Conservation (phyloP, 2,888 invertebrate genomes). For the Drosophila maculinotata region DNA sequence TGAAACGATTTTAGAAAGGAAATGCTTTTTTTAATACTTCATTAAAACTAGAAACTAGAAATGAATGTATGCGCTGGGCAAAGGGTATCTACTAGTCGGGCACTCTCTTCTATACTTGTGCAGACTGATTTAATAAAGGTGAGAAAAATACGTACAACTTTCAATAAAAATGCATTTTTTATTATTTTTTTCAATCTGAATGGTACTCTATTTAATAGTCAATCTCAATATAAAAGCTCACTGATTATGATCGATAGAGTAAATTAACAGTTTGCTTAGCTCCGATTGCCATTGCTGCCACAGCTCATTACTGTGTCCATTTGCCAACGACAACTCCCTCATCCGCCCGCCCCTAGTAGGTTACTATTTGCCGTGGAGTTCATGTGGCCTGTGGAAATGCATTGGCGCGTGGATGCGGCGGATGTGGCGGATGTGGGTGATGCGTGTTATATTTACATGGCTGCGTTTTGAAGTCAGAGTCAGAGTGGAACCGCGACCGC, state of each 20-base stretch:
- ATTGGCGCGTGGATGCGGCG: slow-evolving; percentile 26
- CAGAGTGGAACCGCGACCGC: slow-evolving; percentile 31
- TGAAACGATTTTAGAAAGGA: no score
- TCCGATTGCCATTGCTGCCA: slow-evolving; percentile 36
- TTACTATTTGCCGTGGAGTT: slow-evolving; percentile 13
- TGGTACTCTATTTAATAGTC: neutral
- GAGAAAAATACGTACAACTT: no score
- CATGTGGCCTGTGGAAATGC: slow-evolving; percentile 29
- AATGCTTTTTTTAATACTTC: no score
- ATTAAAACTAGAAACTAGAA: no score
- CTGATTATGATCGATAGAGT: slow-evolving; percentile 5
- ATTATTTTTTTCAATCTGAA: neutral
- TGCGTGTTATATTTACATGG: slow-evolving; percentile 76
- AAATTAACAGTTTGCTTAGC: slow-evolving; percentile 30
- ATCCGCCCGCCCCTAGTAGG: neutral
- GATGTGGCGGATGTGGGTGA: slow-evolving; percentile 29
- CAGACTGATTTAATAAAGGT: no score
- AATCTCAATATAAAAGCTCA: neutral
- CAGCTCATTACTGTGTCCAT: slow-evolving; percentile 28
- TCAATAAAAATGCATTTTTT: neutral
- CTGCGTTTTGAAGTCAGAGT: slow-evolving; percentile 70
- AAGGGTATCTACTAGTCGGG: no score
- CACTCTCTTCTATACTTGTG: no score
- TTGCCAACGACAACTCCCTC: neutral
- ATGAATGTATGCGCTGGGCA: no score